Conservation (phyloP, 2,113 vertebrate genomes). For the Progne subis region DNA sequence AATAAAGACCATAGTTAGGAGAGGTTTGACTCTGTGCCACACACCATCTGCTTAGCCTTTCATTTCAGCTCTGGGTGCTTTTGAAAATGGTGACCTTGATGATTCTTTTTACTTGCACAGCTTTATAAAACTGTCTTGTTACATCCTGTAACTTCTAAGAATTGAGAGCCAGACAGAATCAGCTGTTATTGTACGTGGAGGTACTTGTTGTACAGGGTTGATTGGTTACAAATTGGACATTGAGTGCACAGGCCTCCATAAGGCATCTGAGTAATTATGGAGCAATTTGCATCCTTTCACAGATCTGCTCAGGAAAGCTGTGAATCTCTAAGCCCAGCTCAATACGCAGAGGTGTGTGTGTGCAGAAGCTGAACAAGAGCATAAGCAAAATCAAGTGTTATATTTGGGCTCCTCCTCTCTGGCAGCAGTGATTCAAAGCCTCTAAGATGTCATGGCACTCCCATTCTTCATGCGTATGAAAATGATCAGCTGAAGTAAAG, state of each 20-base stretch:
- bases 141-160: slow-evolving; percentile 20
- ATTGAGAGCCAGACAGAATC: background rate
- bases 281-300: slow-evolving; percentile 49
- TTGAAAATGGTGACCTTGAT: slow-evolving; percentile 35
- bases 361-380: background rate
- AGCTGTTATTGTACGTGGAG: slow-evolving; percentile 29
- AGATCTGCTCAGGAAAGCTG: background rate
- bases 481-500: background rate
- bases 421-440: background rate
- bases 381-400: background rate
- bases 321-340: background rate
- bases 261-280: slow-evolving; percentile 36
- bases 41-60: slow-evolving; percentile 17
- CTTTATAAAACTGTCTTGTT: slow-evolving; percentile 32
- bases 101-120: background rate
- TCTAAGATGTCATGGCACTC: background rate
- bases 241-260: slow-evolving; percentile 14
- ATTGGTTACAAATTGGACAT: slow-evolving; percentile 49
- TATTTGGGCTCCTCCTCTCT: background rate
- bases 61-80: slow-evolving; percentile 6
- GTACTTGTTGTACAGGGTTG: slow-evolving; percentile 26
- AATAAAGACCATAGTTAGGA: background rate
- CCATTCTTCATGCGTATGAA: background rate
- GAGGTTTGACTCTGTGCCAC: background rate
- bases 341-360: background rate